phyloP scores from a whole-genome alignment of 92 coral and sea anemone genomes.

The Virgularia gustaviana region DNA sequence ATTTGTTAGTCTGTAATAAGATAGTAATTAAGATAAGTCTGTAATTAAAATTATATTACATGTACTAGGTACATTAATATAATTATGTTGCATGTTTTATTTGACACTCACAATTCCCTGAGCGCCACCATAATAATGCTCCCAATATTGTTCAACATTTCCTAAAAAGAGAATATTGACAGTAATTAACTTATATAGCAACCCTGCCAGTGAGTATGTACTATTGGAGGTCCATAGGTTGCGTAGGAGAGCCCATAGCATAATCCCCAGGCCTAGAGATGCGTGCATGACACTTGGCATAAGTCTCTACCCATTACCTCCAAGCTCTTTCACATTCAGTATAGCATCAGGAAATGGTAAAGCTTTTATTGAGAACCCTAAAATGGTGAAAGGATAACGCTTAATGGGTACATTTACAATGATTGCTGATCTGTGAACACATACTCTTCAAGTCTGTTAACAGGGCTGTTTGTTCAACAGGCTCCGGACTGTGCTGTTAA shows the following conservation, averaged over 20 bases:
- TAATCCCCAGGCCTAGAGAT: no score
- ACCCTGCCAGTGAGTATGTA: no score
- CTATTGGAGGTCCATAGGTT: no score
- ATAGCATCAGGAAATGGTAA: conserved; percentile 78
- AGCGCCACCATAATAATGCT: conserved; percentile 76
- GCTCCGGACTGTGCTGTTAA: no score
- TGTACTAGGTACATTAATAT: neutral
- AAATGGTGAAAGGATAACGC: neutral
- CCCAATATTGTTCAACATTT: conserved; percentile 87
- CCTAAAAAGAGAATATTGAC: conserved; percentile 55
- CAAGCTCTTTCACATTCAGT: conserved; percentile 90
- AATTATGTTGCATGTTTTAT: no score
- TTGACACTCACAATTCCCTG: conserved; percentile 72
- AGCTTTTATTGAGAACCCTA: conserved; percentile 94
- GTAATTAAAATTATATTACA: neutral
- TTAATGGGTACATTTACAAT: neutral
- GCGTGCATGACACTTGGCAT: no score
- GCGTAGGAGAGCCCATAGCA: no score
- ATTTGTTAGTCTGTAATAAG: neutral
- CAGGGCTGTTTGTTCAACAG: no score
- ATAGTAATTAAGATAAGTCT: neutral
- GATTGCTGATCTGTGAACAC: no score
- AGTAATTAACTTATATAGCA: no score
- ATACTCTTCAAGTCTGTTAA: no score
- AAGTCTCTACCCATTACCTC: no score